Conservation (phyloP, 2,888 invertebrate genomes). For the Sminthurides aquaticus region DNA sequence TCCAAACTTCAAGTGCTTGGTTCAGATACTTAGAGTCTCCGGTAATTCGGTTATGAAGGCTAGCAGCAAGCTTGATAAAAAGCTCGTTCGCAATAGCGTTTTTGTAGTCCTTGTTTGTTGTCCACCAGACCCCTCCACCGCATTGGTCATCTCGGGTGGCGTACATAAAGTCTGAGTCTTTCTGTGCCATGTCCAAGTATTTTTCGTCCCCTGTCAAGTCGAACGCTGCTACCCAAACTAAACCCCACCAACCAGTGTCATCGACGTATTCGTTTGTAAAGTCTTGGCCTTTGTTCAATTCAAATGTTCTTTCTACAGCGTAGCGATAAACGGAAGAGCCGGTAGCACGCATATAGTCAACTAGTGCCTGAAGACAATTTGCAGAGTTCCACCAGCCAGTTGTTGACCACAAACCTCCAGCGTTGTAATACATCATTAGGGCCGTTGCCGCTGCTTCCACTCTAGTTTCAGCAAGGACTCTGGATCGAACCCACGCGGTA, state of each 20-base stretch:
- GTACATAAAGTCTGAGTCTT: slow-evolving; percentile 34
- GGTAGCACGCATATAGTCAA: slow-evolving; percentile 33
- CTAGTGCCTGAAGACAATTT: slow-evolving; percentile 33
- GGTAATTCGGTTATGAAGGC: slow-evolving; percentile 35
- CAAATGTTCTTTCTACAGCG: slow-evolving; percentile 34
- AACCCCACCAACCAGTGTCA: slow-evolving; percentile 32
- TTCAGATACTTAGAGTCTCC: slow-evolving; percentile 24
- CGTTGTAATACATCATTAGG: slow-evolving; percentile 27
- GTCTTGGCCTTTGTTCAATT: slow-evolving; percentile 34
- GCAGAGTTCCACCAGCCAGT: slow-evolving; percentile 38
- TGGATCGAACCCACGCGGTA: slow-evolving; percentile 27
- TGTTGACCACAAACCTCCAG: slow-evolving; percentile 22
- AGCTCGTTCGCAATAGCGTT: slow-evolving; percentile 39
- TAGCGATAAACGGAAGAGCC: slow-evolving; percentile 25
- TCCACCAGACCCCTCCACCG: slow-evolving; percentile 33
- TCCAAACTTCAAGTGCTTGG: slow-evolving; percentile 32
- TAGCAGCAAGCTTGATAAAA: slow-evolving; percentile 36
- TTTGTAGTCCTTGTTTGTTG: slow-evolving; percentile 26
- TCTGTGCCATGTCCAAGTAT: slow-evolving; percentile 38
- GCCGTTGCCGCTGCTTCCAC: slow-evolving; percentile 28
- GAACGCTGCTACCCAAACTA: slow-evolving; percentile 33
- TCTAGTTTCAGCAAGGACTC: slow-evolving; percentile 16
- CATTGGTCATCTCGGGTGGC: slow-evolving; percentile 30
- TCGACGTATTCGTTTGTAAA: slow-evolving; percentile 33
- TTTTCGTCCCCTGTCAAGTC: slow-evolving; percentile 31